phyloP scores from a whole-genome alignment of 2,888 invertebrate genomes.

The Microctonus brassicae region DNA sequence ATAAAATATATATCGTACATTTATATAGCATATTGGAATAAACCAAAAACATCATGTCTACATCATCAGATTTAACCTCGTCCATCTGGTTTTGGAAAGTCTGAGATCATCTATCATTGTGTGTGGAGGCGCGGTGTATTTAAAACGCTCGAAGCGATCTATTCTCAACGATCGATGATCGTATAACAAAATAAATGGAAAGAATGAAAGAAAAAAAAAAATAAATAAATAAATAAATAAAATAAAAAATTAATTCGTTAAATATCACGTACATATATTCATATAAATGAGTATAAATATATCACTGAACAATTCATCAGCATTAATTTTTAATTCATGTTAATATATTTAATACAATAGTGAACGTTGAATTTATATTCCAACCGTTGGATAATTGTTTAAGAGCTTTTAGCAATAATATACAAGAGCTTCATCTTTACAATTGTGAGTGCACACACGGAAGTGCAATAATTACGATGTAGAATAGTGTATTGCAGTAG shows the following conservation, averaged over 20 bases:
- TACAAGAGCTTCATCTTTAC: neutral
- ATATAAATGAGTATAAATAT: neutral
- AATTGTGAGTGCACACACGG: too few relatives aligned
- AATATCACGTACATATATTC: too few relatives aligned
- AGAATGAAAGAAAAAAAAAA: neutral
- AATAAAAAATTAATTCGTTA: conserved; percentile 8
- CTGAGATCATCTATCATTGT: conserved; percentile 31
- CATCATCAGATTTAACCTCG: conserved; percentile 15
- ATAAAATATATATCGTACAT: neutral
- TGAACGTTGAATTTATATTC: neutral
- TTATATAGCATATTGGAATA: neutral
- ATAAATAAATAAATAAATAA: neutral
- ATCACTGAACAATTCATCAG: neutral
- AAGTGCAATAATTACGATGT: conserved; percentile 37
- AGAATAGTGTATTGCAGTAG: conserved; percentile 1
- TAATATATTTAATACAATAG: neutral
- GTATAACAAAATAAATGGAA: neutral
- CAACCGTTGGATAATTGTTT: neutral
- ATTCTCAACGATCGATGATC: conserved; percentile 16
- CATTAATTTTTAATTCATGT: neutral
- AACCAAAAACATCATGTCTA: neutral
- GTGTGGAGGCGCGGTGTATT: conserved; percentile 26
- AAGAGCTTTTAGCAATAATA: neutral
- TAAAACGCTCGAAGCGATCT: conserved; percentile 17
- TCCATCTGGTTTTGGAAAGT: conserved; percentile 28